phyloP scores from a whole-genome alignment of 2,888 invertebrate species.

The Protonemura montana region DNA sequence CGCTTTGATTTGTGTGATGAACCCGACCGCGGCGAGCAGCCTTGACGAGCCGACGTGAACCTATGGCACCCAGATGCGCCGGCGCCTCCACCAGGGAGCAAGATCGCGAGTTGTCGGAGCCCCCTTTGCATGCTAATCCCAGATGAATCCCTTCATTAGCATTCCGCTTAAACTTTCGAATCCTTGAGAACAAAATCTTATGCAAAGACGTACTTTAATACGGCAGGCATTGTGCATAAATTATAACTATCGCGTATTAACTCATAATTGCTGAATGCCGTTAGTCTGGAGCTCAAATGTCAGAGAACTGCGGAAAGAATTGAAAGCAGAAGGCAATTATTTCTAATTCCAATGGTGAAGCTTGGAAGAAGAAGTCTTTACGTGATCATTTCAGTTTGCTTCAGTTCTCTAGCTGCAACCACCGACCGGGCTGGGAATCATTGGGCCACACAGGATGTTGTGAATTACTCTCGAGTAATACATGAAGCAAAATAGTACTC shows the following conservation, averaged over 20 bases:
- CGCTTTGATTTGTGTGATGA: not conserved
- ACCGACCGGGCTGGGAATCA: not conserved
- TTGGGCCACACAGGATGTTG: not conserved
- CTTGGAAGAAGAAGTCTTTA: not conserved
- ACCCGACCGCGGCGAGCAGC: not conserved
- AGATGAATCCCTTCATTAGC: not conserved
- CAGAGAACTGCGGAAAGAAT: conserved; percentile 4
- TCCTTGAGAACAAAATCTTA: conserved; percentile 3
- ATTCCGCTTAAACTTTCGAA: not conserved
- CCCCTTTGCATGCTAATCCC: no score
- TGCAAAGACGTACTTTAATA: not conserved
- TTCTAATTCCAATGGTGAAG: not conserved
- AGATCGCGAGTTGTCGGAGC: not conserved
- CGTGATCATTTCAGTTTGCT: not conserved
- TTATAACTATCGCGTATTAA: not conserved
- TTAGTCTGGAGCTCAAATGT: not conserved
- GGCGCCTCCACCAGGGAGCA: not conserved
- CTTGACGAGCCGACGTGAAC: not conserved
- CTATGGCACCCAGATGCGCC: no score
- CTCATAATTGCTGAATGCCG: not conserved
- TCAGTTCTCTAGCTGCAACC: not conserved
- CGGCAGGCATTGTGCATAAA: not conserved
- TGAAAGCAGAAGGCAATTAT: conserved; percentile 3
- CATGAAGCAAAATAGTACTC: not conserved
- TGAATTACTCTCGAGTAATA: not conserved